A percentile compares a stretch with the other conserved stretches of the same genome.
These are phyloP conservation scores for Calameuta pallipes DNA, from an alignment of 2,888 invertebrate species.

Conservation along the genomic window DNA sequence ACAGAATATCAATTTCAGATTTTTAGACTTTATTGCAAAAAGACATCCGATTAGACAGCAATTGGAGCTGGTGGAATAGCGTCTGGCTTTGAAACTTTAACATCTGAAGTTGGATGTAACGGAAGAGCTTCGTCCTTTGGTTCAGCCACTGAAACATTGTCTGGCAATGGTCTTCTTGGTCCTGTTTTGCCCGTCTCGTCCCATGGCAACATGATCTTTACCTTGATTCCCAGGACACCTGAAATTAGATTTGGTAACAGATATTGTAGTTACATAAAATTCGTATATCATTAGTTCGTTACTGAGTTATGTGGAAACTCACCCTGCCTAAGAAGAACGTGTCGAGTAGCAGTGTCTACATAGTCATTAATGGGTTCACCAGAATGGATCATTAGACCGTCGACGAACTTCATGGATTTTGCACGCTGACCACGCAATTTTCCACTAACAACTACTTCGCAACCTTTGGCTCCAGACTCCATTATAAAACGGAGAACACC, in stretches of 20 bases:
- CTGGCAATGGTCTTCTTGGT: slow-evolving; percentile 94
- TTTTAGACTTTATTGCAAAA: slow-evolving; percentile 22
- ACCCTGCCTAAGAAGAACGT: slow-evolving; percentile 97
- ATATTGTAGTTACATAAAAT: slow-evolving; percentile 72
- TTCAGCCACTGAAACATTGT: slow-evolving; percentile 94
- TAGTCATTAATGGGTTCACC: slow-evolving; percentile 99
- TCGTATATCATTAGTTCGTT: slow-evolving; percentile 95
- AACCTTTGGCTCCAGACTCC: slow-evolving; percentile 94
- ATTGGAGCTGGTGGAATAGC: not conserved
- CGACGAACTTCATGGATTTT: slow-evolving; percentile 99
- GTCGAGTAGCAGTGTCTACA: slow-evolving; percentile 97
- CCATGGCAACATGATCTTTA: slow-evolving; percentile 98
- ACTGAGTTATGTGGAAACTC: slow-evolving; percentile 40
- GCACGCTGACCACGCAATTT: slow-evolving; percentile 97
- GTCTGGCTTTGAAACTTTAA: not conserved
- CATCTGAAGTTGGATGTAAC: not conserved
- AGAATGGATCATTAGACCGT: slow-evolving; percentile 98
- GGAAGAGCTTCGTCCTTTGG: slow-evolving; percentile 85
- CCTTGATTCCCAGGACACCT: slow-evolving; percentile 72
- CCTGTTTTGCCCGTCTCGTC: slow-evolving; percentile 96
- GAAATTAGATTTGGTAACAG: not conserved
- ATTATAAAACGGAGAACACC: slow-evolving; percentile 97
- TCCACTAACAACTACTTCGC: slow-evolving; percentile 97
- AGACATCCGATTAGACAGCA: slow-evolving; percentile 17
- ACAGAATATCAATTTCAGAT: not conserved